These are phyloP conservation scores for Micrasema longulum DNA, from an alignment of 1,140 invertebrate species.

Conservation along the genomic window DNA sequence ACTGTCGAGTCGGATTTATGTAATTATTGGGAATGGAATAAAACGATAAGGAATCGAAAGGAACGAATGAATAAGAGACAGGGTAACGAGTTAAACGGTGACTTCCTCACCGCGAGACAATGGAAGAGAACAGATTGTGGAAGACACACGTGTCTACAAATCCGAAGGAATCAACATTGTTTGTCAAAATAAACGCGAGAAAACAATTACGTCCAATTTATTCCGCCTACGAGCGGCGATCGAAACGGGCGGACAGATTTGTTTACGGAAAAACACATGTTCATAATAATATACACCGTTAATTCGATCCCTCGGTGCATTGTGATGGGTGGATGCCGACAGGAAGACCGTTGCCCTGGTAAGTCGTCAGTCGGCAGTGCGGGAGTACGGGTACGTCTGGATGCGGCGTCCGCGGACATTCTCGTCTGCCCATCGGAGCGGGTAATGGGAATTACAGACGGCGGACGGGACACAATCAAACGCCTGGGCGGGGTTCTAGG, in stretches of 20 bases:
- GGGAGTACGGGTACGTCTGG: not conserved
- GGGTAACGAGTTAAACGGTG: slow-evolving; percentile 3
- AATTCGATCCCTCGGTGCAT: slow-evolving; percentile 12
- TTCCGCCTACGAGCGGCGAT: slow-evolving; percentile 13
- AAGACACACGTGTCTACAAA: slow-evolving; percentile 15
- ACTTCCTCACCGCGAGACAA: slow-evolving; percentile 6
- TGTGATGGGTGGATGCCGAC: slow-evolving; percentile 8
- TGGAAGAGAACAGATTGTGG: not conserved
- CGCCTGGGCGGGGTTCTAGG: not conserved
- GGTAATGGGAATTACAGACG: slow-evolving; percentile 21
- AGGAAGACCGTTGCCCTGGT: slow-evolving; percentile 1
- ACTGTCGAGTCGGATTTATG: no score
- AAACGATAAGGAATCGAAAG: no score
- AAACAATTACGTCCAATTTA: slow-evolving; percentile 32
- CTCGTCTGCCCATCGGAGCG: slow-evolving; percentile 9
- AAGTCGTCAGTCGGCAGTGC: not conserved
- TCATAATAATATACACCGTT: slow-evolving; percentile 15
- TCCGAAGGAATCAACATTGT: slow-evolving; percentile 22
- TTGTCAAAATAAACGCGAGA: slow-evolving; percentile 10
- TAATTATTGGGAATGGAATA: no score
- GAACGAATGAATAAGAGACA: no score
- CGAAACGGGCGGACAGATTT: slow-evolving; percentile 19
- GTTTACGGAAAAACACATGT: slow-evolving; percentile 22
- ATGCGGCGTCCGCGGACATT: no score
- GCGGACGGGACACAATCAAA: slow-evolving; percentile 7